Base-by-base conservation (phyloP, 2,113 vertebrate species). In the Heloderma charlesbogerti region DNA sequence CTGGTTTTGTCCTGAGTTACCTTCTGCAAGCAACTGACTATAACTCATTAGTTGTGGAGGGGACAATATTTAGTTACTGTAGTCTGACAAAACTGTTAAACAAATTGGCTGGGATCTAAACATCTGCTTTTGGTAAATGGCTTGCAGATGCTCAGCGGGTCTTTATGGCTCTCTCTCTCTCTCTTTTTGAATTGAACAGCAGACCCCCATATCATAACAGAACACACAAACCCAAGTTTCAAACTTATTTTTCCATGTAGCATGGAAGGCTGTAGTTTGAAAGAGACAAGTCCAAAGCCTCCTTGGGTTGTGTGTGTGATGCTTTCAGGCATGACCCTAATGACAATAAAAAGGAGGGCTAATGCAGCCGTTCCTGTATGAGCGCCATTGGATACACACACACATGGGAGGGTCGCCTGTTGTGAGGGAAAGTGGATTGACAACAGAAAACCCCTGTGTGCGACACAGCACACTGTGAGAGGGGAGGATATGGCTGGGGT, bases 11-110 rank as follows among this genome's bases (percentile, higher is more conserved):
- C 16, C 90, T 94, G 84, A 91, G 66, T 89, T 67, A 3, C 13
- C 67, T 69, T 90, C 67, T 93, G 67, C 87, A 67, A 94, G 89
- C 89, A 22, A 82, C 18, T 71, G 67, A 77, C 48, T 83, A 31
- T 78, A 93, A 79, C 87, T 92, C 89, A 94, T 89, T 82, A 83
- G 74, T 69, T 93, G 84, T 29, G 27, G n/a, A 83, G 84, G 40
- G 85, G 92, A 88, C 1, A 82, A 85, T 40, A 71, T 86, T 92
- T 91, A 88, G 0, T 31, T 71, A 7, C 6, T 0, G 43, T 74
- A 91, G 60, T 69, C 84, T 75, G 78, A 45, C 29, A 18, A 43
- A 90, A 40, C 45, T 3, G 0, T 91, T 45, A 3, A 83, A 69
- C 88, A 22, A 71, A 66, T 80, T 81, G 43, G 72, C 60, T 43